Conservation (phyloP, 2,888 invertebrate genomes). For the Drosophila multiciliata region DNA sequence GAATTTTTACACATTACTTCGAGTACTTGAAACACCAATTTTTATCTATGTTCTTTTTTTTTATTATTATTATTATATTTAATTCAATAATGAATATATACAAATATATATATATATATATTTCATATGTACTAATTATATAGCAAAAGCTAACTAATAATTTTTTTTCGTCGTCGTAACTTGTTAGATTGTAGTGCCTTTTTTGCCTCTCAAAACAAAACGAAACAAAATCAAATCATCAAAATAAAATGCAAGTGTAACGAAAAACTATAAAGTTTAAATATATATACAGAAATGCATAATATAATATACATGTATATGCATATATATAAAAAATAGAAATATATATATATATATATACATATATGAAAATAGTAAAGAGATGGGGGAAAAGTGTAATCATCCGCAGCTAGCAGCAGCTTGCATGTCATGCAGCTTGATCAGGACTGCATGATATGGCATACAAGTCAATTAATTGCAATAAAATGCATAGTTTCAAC, state of each 20-base stretch:
- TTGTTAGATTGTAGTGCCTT: slow-evolving; percentile 83
- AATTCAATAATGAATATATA: slow-evolving; percentile 30
- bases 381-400: slow-evolving; percentile 32
- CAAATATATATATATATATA: slow-evolving; percentile 26
- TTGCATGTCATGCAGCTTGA: slow-evolving; percentile 37
- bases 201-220: slow-evolving; percentile 75
- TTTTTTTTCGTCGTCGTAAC: slow-evolving; percentile 64
- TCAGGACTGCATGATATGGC: slow-evolving; percentile 31
- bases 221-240: slow-evolving; percentile 34
- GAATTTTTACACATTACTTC: slow-evolving; percentile 73
- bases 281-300: slow-evolving; percentile 29
- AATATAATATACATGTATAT: slow-evolving; percentile 3
- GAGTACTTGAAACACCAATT: slow-evolving; percentile 74
- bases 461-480: slow-evolving; percentile 71
- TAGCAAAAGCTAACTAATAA: slow-evolving; percentile 34
- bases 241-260: slow-evolving; percentile 46
- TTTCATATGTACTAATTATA: slow-evolving; percentile 28
- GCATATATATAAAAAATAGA: slow-evolving; percentile 13
- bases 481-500: slow-evolving; percentile 33
- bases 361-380: slow-evolving; percentile 33
- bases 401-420: slow-evolving; percentile 27
- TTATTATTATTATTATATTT: not conserved
- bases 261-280: slow-evolving; percentile 60
- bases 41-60: slow-evolving; percentile 47
- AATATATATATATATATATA: slow-evolving; percentile 23